phyloP scores from a whole-genome alignment of 1,140 invertebrate species.

The Cherax quadricarinatus region DNA sequence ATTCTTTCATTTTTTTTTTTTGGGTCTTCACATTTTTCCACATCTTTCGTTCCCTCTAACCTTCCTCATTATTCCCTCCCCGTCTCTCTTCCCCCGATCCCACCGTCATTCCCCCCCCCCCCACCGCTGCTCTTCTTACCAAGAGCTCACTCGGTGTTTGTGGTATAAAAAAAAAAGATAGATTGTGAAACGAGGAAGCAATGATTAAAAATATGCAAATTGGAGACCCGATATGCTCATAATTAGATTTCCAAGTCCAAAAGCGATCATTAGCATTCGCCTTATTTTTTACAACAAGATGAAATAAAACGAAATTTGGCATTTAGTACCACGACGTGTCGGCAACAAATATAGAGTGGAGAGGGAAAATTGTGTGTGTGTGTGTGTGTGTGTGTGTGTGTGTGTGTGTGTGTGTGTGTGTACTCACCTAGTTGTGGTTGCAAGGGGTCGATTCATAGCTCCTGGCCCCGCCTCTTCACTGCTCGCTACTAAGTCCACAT shows the following conservation, averaged over 20 bases:
- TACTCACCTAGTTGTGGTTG: too few species aligned
- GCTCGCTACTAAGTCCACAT: too few species aligned
- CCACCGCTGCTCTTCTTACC: background rate
- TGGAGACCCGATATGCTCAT: slow-evolving; percentile 46
- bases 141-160: slow-evolving; percentile 15
- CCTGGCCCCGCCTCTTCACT: too few species aligned
- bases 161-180: slow-evolving; percentile 22
- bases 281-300: slow-evolving; percentile 62
- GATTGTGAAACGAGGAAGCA: slow-evolving; percentile 33
- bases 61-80: background rate
- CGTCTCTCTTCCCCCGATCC: background rate
- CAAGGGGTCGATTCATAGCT: too few species aligned
- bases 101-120: background rate
- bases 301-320: slow-evolving; percentile 59
- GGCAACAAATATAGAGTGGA: slow-evolving; percentile 16
- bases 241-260: slow-evolving; percentile 58
- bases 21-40: background rate
- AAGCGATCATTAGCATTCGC: slow-evolving; percentile 57
- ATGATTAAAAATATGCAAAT: slow-evolving; percentile 41
- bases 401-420: background rate
- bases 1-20: background rate
- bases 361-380: background rate
- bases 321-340: slow-evolving; percentile 31
- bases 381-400: too few species aligned
- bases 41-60: background rate